These are phyloP conservation scores for Sylvia atricapilla DNA, from an alignment of 2,113 vertebrate species.

Conservation along the genomic window DNA sequence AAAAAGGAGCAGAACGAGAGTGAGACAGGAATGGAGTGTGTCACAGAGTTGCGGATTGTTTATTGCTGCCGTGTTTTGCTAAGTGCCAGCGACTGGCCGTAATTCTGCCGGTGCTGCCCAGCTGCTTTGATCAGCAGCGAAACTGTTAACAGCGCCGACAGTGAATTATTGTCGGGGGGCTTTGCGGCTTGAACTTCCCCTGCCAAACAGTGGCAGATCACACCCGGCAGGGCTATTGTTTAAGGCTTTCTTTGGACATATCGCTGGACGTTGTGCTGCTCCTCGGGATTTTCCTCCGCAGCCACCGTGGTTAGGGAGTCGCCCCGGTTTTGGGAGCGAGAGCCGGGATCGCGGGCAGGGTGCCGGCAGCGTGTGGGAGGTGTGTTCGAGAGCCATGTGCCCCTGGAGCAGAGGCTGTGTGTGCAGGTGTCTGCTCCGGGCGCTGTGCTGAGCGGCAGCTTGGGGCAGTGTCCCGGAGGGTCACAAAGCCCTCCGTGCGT, in stretches of 20 bases:
- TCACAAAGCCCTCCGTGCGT: not conserved
- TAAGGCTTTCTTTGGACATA: not conserved
- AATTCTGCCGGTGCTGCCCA: not conserved
- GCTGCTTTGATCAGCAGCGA: slow-evolving; percentile 6
- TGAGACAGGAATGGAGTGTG: not conserved
- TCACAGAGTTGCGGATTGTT: not conserved
- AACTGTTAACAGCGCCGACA: slow-evolving; percentile 19
- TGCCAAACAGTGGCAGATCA: not conserved
- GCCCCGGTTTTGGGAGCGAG: not conserved
- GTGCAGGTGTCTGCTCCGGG: not conserved
- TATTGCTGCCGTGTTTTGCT: not conserved
- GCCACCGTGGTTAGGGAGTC: not conserved
- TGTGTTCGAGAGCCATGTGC: slow-evolving; percentile 17
- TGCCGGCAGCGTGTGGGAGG: slow-evolving; percentile 41
- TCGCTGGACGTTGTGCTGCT: not conserved
- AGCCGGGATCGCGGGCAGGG: not conserved
- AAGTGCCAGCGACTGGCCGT: not conserved
- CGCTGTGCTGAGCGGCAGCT: not conserved
- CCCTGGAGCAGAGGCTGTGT: slow-evolving; percentile 7
- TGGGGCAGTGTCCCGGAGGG: not conserved
- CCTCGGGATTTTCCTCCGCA: not conserved
- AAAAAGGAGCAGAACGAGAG: not conserved
- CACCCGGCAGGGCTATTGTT: not conserved
- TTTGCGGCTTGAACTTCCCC: not conserved
- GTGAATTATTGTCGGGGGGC: not conserved